These are phyloP conservation scores for Cladorhizidae sp. DNA, from an alignment of 37 sponge, comb jelly and placozoan genomes.

Conservation along the genomic window DNA sequence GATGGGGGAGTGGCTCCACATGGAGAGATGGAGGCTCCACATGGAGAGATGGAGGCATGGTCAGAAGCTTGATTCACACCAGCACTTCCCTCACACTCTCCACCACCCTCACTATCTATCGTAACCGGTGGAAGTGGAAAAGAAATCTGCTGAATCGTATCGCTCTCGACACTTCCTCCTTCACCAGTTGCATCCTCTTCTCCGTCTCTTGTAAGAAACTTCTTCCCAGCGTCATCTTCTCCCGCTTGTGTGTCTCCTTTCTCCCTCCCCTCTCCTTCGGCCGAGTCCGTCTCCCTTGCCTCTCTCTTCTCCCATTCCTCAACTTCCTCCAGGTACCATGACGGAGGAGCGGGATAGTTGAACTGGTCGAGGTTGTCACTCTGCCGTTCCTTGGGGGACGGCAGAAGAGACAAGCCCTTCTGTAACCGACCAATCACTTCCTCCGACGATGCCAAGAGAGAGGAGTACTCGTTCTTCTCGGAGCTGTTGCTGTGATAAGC, in stretches of 20 bases:
- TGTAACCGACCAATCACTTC: conserved; percentile 20
- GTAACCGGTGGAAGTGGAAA: no score
- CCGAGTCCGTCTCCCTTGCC: conserved; percentile 3
- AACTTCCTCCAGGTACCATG: conserved; percentile 62
- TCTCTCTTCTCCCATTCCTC: conserved; percentile 38
- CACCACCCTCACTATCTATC: no score
- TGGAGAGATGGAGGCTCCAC: no score
- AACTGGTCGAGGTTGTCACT: conserved; percentile 48
- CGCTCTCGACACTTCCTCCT: neutral
- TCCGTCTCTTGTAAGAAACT: no score
- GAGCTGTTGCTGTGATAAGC: neutral
- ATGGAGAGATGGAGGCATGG: no score
- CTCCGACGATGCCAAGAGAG: neutral
- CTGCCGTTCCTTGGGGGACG: conserved; percentile 19
- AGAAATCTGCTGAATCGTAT: no score
- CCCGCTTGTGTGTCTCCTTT: neutral
- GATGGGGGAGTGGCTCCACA: no score
- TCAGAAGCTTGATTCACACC: no score
- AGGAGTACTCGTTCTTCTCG: neutral
- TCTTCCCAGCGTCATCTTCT: no score
- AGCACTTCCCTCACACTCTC: no score
- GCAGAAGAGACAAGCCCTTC: conserved; percentile 40
- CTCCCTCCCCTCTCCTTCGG: neutral
- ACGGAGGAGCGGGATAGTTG: conserved; percentile 63
- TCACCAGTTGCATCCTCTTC: neutral